These are phyloP conservation scores for Malurus alboscapulatus DNA, from an alignment of 2,113 vertebrate species.

Conservation along the genomic window DNA sequence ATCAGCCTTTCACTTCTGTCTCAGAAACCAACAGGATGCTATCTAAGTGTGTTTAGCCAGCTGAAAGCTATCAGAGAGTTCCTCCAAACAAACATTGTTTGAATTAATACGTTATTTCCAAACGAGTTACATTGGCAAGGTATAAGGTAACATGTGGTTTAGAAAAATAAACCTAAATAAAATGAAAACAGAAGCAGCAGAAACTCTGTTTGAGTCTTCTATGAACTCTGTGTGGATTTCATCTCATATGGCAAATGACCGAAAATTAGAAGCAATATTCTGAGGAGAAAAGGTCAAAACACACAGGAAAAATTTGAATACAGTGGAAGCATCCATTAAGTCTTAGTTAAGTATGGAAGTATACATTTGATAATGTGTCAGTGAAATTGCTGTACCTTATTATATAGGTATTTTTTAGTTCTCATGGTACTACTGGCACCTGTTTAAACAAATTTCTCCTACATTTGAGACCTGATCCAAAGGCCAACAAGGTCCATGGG, in stretches of 20 bases:
- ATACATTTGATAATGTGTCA: neutral
- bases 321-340: neutral
- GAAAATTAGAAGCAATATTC: neutral
- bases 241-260: neutral
- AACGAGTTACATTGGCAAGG: constrained; percentile 50
- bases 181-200: constrained; percentile 57
- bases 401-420: neutral
- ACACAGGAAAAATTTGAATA: neutral
- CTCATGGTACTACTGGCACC: neutral
- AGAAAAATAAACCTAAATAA: constrained; percentile 66
- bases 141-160: constrained; percentile 56
- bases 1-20: constrained; percentile 33
- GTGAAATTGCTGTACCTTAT: neutral
- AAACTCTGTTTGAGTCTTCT: constrained; percentile 23
- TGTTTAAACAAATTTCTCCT: neutral
- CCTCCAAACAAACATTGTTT: constrained; percentile 59
- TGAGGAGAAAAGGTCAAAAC: neutral
- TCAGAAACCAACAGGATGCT: constrained; percentile 55
- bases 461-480: neutral
- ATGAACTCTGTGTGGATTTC: constrained; percentile 28
- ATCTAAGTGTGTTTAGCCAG: constrained; percentile 61
- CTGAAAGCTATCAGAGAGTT: constrained; percentile 62
- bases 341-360: neutral
- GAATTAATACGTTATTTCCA: constrained; percentile 65
- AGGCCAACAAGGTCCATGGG: neutral